Evolutionary conservation across 2,888 invertebrate genomes (phyloP).

Genomic region (Cephus runcator): DNA sequence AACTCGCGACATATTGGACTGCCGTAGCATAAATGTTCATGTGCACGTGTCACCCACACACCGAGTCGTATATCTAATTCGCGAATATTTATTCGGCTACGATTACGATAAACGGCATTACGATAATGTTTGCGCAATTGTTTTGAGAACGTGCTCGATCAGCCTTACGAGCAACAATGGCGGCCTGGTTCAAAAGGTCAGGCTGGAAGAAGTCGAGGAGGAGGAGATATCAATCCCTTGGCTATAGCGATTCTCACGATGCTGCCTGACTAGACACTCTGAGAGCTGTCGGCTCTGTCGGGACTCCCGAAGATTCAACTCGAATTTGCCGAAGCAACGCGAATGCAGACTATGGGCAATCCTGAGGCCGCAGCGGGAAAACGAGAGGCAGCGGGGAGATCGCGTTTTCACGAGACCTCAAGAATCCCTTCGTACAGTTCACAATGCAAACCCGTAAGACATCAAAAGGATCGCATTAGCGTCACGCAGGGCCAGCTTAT

Average conservation of each 20-base stretch:
- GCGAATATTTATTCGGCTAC: no score
- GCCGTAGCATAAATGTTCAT: no score
- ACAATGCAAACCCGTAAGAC: neutral
- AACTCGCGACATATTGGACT: no score
- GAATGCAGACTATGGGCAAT: neutral
- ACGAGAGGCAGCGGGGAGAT: neutral
- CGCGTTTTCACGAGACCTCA: neutral
- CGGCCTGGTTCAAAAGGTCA: neutral
- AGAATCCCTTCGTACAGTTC: neutral
- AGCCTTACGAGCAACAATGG: neutral
- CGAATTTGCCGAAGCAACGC: neutral
- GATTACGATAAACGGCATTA: neutral
- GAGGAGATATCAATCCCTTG: neutral
- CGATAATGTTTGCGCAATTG: slow-evolving; percentile 41
- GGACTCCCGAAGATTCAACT: neutral
- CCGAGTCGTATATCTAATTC: no score
- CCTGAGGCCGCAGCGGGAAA: neutral
- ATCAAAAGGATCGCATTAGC: neutral
- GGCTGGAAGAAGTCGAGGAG: neutral
- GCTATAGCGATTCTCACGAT: neutral
- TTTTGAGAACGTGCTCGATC: slow-evolving; percentile 40
- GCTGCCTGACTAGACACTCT: neutral
- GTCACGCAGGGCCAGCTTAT: neutral
- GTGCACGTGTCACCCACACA: no score
- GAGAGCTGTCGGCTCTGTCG: neutral